Evolutionary conservation across 2,113 vertebrate genomes (phyloP).

Genomic region (Hyaena hyaena): DNA sequence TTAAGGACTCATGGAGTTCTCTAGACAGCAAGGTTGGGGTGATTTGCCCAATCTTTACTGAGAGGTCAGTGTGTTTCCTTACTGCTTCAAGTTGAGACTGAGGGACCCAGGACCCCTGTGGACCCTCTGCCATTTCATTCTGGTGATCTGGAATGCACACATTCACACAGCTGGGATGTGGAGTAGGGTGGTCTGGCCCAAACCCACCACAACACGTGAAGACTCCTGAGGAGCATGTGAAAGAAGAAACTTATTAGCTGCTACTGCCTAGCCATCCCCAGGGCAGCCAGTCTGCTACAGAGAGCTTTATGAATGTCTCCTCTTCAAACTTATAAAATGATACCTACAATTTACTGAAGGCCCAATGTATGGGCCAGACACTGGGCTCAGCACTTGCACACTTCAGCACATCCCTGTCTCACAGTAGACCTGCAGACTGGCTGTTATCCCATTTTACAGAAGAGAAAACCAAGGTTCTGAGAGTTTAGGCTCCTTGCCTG

Average conservation of each 20-base stretch:
- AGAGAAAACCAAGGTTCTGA: neutral
- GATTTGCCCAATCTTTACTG: neutral
- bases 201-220: neutral
- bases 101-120: neutral
- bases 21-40: neutral
- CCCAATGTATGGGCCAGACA: neutral
- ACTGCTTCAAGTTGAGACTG: too few species aligned
- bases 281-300: rapidly evolving
- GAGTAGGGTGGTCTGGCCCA: too few species aligned
- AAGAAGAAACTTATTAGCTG: neutral
- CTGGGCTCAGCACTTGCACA: too few species aligned
- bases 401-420: neutral
- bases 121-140: neutral
- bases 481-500: neutral
- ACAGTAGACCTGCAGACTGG: neutral
- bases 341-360: neutral
- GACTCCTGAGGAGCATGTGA: rapidly evolving
- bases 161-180: neutral
- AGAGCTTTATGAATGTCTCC: neutral
- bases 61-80: neutral
- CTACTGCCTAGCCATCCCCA: neutral
- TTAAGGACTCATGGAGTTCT: neutral
- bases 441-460: neutral
- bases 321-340: neutral
- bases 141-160: neutral